A percentile compares a stretch with the other conserved stretches of the same genome.
Conservation (phyloP, 2,113 vertebrate species). For the Jaculus jaculus region DNA sequence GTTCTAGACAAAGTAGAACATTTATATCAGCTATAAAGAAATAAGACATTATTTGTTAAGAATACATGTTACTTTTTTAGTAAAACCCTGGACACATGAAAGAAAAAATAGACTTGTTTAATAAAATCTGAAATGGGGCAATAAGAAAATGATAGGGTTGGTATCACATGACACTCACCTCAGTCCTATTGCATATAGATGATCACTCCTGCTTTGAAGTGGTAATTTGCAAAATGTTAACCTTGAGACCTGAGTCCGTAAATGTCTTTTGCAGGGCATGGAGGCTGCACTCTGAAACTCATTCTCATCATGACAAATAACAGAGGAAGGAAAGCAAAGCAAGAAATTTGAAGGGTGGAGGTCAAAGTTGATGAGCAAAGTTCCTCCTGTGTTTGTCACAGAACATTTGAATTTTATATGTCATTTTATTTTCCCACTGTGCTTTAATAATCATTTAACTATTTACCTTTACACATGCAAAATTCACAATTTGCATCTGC, state of each 20-base stretch:
- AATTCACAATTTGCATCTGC: slow-evolving; percentile 79
- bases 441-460: slow-evolving; percentile 75
- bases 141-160: slow-evolving; percentile 60
- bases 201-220: slow-evolving; percentile 39
- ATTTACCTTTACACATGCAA: slow-evolving; percentile 74
- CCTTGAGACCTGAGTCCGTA: slow-evolving; percentile 45
- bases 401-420: slow-evolving; percentile 72
- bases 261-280: slow-evolving; percentile 48
- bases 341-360: background rate
- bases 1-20: background rate
- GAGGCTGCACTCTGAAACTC: slow-evolving; percentile 40
- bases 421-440: slow-evolving; percentile 64
- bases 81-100: background rate
- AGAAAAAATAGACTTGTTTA: slow-evolving; percentile 55
- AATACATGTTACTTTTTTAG: slow-evolving; percentile 28
- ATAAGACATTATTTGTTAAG: background rate
- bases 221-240: slow-evolving; percentile 65
- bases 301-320: slow-evolving; percentile 71
- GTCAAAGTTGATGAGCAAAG: slow-evolving; percentile 63
- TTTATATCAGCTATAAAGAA: background rate
- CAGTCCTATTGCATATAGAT: slow-evolving; percentile 18
- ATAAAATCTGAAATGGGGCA: slow-evolving; percentile 53
- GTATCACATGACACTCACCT: slow-evolving; percentile 62
- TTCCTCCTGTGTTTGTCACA: slow-evolving; percentile 40
- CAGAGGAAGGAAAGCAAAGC: slow-evolving; percentile 33